A percentile compares a stretch with the other conserved stretches of the same genome.
phyloP scores from a whole-genome alignment of 92 coral and sea anemone species.

The Desmophyllum pertusum region DNA sequence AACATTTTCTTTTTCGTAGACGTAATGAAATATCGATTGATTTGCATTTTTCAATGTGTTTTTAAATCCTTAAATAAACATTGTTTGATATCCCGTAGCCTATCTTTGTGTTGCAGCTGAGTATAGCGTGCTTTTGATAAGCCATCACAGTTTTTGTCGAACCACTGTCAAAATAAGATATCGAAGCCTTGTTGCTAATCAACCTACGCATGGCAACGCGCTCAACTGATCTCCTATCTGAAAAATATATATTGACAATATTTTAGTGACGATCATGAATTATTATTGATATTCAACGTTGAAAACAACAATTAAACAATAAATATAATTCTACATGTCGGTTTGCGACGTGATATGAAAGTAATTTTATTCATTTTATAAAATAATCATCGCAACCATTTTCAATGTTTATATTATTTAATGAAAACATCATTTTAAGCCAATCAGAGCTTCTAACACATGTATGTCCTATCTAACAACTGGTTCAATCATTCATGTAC shows the following conservation, averaged over 20 bases:
- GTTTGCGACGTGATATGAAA: background rate
- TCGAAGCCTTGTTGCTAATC: background rate
- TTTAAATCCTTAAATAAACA: conserved; percentile 33
- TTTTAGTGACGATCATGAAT: no score
- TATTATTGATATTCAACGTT: background rate
- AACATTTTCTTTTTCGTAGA: background rate
- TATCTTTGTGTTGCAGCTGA: background rate
- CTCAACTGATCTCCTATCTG: no score
- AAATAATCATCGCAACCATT: background rate
- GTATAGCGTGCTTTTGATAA: background rate
- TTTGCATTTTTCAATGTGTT: conserved; percentile 26
- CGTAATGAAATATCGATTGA: conserved; percentile 5
- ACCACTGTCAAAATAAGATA: background rate
- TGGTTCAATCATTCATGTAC: no score
- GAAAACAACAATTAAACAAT: background rate
- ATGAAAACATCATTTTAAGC: background rate
- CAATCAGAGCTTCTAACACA: background rate
- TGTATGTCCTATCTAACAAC: no score
- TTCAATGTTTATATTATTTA: background rate
- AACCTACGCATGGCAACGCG: conserved; percentile 10
- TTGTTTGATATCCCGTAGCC: conserved; percentile 2
- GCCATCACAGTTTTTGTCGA: background rate
- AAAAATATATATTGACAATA: background rate
- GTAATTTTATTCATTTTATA: background rate
- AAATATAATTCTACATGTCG: background rate